These are phyloP conservation scores for Pristiophorus japonicus DNA, from an alignment of 2,113 vertebrate genomes.

Conservation along the genomic window DNA sequence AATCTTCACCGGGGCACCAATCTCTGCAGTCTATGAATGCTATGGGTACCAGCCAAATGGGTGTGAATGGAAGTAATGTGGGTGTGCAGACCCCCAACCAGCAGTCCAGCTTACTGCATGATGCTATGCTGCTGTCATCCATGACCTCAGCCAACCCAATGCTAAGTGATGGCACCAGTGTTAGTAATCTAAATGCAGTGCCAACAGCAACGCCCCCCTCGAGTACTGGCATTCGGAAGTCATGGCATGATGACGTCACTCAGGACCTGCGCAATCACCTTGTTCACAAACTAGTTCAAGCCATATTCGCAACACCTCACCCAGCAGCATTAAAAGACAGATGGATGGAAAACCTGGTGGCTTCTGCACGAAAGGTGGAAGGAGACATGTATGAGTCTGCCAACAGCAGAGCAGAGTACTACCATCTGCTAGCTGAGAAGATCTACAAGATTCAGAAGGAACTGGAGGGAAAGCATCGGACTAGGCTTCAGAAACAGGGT, in stretches of 20 bases:
- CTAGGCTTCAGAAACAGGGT: conserved; percentile 85
- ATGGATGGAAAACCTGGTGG: conserved; percentile 94
- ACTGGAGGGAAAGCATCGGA: conserved; percentile 88
- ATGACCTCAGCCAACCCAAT: conserved; percentile 81
- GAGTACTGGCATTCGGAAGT: conserved; percentile 80
- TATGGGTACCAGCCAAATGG: conserved; percentile 78
- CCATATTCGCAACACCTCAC: conserved; percentile 96
- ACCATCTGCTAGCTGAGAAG: conserved; percentile 90
- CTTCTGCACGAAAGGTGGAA: conserved; percentile 93
- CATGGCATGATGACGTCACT: conserved; percentile 89
- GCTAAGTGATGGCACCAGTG: conserved; percentile 69
- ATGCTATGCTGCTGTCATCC: conserved; percentile 78
- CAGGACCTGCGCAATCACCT: conserved; percentile 92
- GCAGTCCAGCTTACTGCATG: conserved; percentile 67
- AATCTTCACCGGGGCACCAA: conserved; percentile 71
- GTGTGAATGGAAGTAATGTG: conserved; percentile 80
- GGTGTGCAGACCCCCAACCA: conserved; percentile 68
- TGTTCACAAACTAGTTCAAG: conserved; percentile 92
- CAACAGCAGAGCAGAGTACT: conserved; percentile 95
- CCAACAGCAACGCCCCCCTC: conserved; percentile 79
- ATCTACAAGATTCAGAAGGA: conserved; percentile 98
- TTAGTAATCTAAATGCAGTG: conserved; percentile 73
- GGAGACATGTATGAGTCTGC: conserved; percentile 97
- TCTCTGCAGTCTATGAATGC: conserved; percentile 71
- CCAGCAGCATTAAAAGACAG: conserved; percentile 93